Evolutionary conservation across 2,888 invertebrate genomes (phyloP).

Genomic region (Microplitis manilae): DNA sequence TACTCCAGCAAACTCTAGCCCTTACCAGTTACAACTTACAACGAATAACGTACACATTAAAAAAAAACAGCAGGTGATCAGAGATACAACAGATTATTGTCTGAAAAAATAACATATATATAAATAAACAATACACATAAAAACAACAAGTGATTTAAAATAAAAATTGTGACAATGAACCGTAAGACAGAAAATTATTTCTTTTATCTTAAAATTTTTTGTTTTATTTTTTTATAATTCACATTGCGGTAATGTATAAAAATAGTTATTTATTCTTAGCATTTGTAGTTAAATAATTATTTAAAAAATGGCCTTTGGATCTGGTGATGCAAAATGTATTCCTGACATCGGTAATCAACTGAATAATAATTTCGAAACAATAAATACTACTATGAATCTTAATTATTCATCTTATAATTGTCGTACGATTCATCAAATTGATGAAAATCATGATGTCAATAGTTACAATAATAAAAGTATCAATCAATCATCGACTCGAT

Average conservation of each 20-base stretch:
- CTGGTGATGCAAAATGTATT: conserved; percentile 63
- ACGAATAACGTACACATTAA: neutral
- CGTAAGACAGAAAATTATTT: too few species aligned
- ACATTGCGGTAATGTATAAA: neutral
- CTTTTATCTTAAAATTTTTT: neutral
- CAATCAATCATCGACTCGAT: conserved; percentile 57
- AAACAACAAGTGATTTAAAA: too few species aligned
- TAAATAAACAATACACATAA: neutral
- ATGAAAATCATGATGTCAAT: conserved; percentile 68
- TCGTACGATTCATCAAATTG: conserved; percentile 56
- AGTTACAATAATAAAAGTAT: conserved; percentile 65
- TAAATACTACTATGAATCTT: neutral
- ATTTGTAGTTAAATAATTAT: neutral
- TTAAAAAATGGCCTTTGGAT: conserved; percentile 65
- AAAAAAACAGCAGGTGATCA: conserved; percentile 6
- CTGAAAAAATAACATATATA: neutral
- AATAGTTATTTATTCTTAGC: neutral
- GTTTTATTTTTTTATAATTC: neutral
- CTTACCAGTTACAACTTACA: neutral
- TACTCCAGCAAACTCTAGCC: too few species aligned
- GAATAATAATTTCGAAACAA: conserved; percentile 8
- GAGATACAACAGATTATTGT: neutral
- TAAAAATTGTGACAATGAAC: too few species aligned
- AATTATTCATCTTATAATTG: conserved; percentile 21
- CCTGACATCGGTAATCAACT: conserved; percentile 52